These are phyloP conservation scores for Channa striata DNA, from an alignment of 2,797 vertebrate species.

Conservation along the genomic window DNA sequence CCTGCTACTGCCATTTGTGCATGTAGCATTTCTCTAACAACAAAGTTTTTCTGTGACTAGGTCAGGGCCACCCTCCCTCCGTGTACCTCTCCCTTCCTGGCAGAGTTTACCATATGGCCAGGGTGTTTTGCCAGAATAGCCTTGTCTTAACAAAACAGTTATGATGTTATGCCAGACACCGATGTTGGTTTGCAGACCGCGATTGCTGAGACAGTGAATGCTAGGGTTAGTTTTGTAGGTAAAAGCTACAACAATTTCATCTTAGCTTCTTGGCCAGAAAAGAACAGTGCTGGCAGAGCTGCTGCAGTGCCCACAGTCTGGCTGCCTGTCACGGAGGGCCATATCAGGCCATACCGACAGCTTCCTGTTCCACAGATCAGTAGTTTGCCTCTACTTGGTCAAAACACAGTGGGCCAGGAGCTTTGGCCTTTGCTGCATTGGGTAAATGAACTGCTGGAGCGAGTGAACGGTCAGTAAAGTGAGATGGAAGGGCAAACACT, in stretches of 20 bases:
- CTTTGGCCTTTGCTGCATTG: slow-evolving; percentile 68
- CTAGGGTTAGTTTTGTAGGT: slow-evolving; percentile 16
- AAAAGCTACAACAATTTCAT: slow-evolving; percentile 20
- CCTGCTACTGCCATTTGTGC: background rate
- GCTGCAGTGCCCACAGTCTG: slow-evolving; percentile 63
- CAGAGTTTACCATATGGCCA: slow-evolving; percentile 28
- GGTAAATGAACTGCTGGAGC: slow-evolving; percentile 71
- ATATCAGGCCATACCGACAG: slow-evolving; percentile 78
- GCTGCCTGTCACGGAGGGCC: slow-evolving; percentile 69
- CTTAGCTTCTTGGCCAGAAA: slow-evolving; percentile 39
- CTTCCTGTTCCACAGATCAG: slow-evolving; percentile 76
- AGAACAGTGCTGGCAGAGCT: slow-evolving; percentile 45
- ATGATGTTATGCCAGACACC: slow-evolving; percentile 17
- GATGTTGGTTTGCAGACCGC: slow-evolving; percentile 12
- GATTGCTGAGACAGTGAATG: slow-evolving; percentile 2
- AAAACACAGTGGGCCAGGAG: slow-evolving; percentile 75
- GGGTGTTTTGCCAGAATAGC: slow-evolving; percentile 33
- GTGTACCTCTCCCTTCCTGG: slow-evolving; percentile 27
- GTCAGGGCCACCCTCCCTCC: slow-evolving; percentile 16
- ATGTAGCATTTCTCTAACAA: background rate
- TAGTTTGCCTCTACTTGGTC: slow-evolving; percentile 85
- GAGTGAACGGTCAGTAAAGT: slow-evolving; percentile 55
- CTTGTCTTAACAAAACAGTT: slow-evolving; percentile 25
- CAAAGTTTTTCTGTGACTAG: slow-evolving; percentile 15
- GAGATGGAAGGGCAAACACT: slow-evolving; percentile 51